phyloP scores from a whole-genome alignment of 2,113 vertebrate genomes.

The Phyllopteryx taeniolatus region DNA sequence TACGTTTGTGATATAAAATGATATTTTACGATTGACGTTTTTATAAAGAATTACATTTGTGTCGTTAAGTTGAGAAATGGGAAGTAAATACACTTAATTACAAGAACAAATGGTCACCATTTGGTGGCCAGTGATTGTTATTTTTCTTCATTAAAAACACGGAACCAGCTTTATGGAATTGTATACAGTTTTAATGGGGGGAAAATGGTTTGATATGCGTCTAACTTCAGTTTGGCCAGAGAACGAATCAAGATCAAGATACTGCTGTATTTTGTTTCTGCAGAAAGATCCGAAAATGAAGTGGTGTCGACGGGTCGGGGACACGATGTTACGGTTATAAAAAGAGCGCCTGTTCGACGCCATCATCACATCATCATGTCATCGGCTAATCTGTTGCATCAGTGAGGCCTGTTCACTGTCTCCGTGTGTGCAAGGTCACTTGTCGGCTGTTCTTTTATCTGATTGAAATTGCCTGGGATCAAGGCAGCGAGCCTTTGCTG shows the following conservation, averaged over 20 bases:
- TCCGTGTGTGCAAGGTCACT: slow-evolving; percentile 62
- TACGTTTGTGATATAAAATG: too few relatives aligned
- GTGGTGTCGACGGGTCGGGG: slow-evolving; percentile 8
- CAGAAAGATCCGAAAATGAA: not conserved
- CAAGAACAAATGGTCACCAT: too few relatives aligned
- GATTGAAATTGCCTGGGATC: slow-evolving; percentile 67
- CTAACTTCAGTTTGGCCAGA: not conserved
- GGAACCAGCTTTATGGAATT: too few relatives aligned
- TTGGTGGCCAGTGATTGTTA: too few relatives aligned
- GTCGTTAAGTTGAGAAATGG: too few relatives aligned
- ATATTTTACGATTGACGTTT: too few relatives aligned
- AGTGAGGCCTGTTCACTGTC: slow-evolving; percentile 40
- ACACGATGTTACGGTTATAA: slow-evolving; percentile 41
- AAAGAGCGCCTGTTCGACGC: slow-evolving; percentile 47
- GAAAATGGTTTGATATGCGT: not conserved
- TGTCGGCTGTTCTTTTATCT: slow-evolving; percentile 60
- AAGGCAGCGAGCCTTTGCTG: slow-evolving; percentile 44
- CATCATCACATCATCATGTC: slow-evolving; percentile 41
- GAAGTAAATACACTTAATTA: too few relatives aligned
- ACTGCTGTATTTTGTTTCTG: not conserved
- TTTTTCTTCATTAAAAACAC: too few relatives aligned
- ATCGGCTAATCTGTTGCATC: slow-evolving; percentile 54
- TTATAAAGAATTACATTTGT: too few relatives aligned
- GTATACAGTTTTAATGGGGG: too few relatives aligned
- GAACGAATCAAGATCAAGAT: too few relatives aligned